Conservation (phyloP, 2,888 invertebrate species). For the Coecobrya sp. region DNA sequence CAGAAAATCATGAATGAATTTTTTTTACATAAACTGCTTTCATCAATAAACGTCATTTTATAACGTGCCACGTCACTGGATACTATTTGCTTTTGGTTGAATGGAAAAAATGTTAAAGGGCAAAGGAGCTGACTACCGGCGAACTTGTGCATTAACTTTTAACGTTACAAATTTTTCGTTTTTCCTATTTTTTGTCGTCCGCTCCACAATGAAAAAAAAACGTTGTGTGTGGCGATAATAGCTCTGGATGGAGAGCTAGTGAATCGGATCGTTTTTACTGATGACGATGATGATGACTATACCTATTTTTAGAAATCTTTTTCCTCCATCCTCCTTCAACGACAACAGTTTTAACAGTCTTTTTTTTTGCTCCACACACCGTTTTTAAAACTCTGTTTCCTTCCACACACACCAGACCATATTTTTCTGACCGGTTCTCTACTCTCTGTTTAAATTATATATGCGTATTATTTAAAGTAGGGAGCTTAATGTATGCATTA, state of each 20-base stretch:
- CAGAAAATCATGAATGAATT: not conserved
- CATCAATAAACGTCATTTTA: too few species aligned
- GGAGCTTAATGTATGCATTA: not conserved
- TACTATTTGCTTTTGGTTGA: not conserved
- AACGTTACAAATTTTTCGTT: too few species aligned
- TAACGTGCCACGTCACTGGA: too few species aligned
- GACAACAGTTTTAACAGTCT: too few species aligned
- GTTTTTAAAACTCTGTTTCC: too few species aligned
- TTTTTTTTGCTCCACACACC: not conserved
- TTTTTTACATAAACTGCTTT: too few species aligned
- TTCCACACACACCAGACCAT: too few species aligned
- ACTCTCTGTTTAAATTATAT: not conserved
- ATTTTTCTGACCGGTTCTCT: not conserved
- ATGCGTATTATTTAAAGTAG: not conserved
- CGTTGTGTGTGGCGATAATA: constrained; percentile 38
- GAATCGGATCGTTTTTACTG: not conserved
- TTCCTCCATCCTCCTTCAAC: not conserved
- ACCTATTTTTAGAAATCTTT: constrained; percentile 53
- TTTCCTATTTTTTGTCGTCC: not conserved
- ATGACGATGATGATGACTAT: not conserved
- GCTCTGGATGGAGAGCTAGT: not conserved
- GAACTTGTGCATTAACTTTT: too few species aligned
- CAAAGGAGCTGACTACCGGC: constrained; percentile 7
- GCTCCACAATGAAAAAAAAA: not conserved
- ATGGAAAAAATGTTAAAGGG: not conserved